phyloP scores from a whole-genome alignment of 2,113 vertebrate genomes.

The Grallaria varia region DNA sequence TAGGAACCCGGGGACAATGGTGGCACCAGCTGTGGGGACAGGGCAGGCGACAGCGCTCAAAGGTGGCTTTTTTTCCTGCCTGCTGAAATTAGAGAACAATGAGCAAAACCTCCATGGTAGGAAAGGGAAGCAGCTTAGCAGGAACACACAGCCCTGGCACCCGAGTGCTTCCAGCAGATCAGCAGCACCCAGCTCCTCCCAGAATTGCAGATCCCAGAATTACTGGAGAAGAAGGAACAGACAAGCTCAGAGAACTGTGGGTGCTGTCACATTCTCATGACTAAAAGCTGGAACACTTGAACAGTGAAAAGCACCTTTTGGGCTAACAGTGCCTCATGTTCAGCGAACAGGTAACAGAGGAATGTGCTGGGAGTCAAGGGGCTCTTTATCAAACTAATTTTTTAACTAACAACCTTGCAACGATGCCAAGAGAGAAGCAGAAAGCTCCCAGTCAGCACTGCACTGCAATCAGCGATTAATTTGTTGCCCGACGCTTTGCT shows the following conservation, averaged over 20 bases:
- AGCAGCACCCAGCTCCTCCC: background rate
- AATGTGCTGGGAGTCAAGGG: background rate
- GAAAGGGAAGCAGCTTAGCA: constrained; percentile 37
- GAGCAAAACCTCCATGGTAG: background rate
- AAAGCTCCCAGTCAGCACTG: constrained; percentile 44
- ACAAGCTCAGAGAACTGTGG: background rate
- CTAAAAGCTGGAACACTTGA: background rate
- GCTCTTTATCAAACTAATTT: constrained; percentile 20
- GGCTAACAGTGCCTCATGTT: background rate
- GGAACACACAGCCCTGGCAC: background rate
- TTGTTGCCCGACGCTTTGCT: background rate
- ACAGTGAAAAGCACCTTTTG: background rate
- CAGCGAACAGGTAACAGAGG: background rate
- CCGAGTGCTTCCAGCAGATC: background rate
- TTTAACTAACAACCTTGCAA: constrained; percentile 12
- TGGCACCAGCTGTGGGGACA: constrained; percentile 8
- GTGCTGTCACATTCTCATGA: background rate
- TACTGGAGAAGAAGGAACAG: background rate
- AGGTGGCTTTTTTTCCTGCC: background rate
- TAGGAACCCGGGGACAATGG: background rate
- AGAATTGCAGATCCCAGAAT: background rate
- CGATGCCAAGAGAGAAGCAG: background rate
- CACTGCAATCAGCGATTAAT: constrained; percentile 33
- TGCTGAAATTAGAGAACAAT: constrained; percentile 41
- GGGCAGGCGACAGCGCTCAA: background rate